Evolutionary conservation across 2,113 vertebrate genomes (phyloP).

Genomic region (Acanthisitta chloris): DNA sequence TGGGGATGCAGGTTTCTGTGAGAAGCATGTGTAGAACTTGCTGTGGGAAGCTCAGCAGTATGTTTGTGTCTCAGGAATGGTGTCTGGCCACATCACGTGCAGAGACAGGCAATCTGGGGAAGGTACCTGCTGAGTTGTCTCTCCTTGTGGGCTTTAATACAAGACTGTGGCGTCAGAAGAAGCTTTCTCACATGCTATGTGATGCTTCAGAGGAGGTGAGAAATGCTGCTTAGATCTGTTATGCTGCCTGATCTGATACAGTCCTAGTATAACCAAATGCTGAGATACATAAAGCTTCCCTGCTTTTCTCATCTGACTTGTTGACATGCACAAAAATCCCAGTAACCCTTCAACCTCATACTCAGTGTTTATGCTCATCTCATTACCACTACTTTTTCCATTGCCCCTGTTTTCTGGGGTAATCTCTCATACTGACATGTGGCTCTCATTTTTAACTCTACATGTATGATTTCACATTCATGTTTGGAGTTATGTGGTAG

Average conservation of each 20-base stretch:
- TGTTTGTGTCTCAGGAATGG: not conserved
- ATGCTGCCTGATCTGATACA: not conserved
- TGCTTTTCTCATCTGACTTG: not conserved
- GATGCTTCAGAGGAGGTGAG: not conserved
- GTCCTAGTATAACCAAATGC: not conserved
- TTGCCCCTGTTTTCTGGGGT: not conserved
- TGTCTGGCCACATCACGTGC: fast-evolving
- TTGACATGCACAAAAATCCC: not conserved
- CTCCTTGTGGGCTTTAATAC: not conserved
- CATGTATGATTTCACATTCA: not conserved
- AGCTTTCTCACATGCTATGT: not conserved
- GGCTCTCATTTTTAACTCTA: not conserved
- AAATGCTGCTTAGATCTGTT: not conserved
- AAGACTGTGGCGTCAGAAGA: not conserved
- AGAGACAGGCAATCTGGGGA: not conserved
- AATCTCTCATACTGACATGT: not conserved
- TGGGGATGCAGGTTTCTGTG: not conserved
- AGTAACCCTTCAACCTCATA: not conserved
- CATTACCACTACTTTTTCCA: not conserved
- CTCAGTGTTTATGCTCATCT: not conserved
- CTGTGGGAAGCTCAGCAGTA: not conserved
- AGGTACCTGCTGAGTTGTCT: not conserved
- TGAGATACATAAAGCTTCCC: not conserved
- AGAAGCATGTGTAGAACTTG: not conserved
- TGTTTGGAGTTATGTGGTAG: not conserved